A percentile compares a stretch with the other conserved stretches of the same genome.
Conservation (phyloP, 2,113 vertebrate species). For the Sardina pilchardus region DNA sequence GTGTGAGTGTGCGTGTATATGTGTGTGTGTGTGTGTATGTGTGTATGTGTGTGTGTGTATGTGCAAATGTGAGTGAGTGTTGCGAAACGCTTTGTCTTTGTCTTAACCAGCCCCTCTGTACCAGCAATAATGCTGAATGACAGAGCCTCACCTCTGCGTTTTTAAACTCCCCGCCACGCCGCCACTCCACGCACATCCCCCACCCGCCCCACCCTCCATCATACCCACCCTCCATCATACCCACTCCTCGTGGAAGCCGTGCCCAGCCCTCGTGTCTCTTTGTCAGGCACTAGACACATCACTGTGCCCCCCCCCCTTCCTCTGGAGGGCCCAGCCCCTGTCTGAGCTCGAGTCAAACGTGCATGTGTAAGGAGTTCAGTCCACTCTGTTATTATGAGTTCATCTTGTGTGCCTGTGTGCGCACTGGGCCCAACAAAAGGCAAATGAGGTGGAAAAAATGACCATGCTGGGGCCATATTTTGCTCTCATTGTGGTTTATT, state of each 20-base stretch:
- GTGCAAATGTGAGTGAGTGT: not conserved
- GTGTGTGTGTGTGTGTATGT: not conserved
- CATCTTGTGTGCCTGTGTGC: not conserved
- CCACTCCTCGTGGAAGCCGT: not conserved
- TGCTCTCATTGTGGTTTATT: not conserved
- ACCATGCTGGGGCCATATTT: not conserved
- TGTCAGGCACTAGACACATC: not conserved
- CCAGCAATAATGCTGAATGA: not conserved
- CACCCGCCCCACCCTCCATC: not conserved
- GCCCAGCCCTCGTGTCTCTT: not conserved
- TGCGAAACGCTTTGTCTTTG: constrained; percentile 44
- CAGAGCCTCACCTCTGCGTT: not conserved
- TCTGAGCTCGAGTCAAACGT: not conserved
- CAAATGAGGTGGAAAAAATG: constrained; percentile 3
- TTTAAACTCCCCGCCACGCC: not conserved
- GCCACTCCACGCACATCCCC: not conserved
- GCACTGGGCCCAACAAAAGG: not conserved
- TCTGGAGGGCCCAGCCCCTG: constrained; percentile 2
- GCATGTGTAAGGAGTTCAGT: not conserved
- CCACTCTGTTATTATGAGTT: not conserved
- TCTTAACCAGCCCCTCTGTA: constrained; percentile 23
- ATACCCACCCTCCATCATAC: not conserved
- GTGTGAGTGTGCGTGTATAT: not conserved
- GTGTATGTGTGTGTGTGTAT: not conserved
- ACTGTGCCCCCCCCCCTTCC: not conserved